These are phyloP conservation scores for Chrysomallon squamiferum DNA, from an alignment of 1,140 invertebrate genomes.

Conservation along the genomic window DNA sequence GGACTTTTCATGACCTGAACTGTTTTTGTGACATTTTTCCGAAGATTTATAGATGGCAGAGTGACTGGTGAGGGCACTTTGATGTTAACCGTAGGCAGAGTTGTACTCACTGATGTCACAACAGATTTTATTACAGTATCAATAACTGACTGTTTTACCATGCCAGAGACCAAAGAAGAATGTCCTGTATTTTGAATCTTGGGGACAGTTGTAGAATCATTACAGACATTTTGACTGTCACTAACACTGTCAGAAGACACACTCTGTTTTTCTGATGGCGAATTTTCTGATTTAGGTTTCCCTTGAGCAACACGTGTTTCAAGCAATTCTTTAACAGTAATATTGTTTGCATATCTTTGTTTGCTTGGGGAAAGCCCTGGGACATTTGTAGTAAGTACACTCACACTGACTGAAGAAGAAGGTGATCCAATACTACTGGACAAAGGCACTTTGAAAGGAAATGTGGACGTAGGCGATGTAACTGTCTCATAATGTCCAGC, in stretches of 20 bases:
- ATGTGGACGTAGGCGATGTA: not conserved
- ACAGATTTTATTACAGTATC: conserved; percentile 4
- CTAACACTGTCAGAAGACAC: not conserved
- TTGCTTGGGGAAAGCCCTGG: not conserved
- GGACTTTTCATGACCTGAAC: conserved; percentile 44
- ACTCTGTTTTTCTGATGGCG: not conserved
- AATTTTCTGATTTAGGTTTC: not conserved
- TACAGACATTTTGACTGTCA: conserved; percentile 4
- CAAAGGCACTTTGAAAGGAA: not conserved
- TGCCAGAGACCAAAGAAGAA: not conserved
- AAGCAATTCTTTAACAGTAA: conserved; percentile 51
- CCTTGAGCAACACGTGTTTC: conserved; percentile 33
- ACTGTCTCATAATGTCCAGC: too few species aligned
- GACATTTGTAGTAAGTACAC: conserved; percentile 7
- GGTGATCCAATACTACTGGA: not conserved
- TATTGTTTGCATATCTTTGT: conserved; percentile 46
- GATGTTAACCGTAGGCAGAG: conserved; percentile 41
- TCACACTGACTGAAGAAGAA: not conserved
- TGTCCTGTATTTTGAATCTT: not conserved
- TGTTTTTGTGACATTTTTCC: conserved; percentile 38
- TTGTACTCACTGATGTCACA: conserved; percentile 20
- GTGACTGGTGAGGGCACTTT: conserved; percentile 47
- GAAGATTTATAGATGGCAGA: conserved; percentile 40
- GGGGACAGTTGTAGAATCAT: not conserved
- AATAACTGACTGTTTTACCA: not conserved